These are phyloP conservation scores for Dasypolia templi DNA, from an alignment of 2,888 invertebrate species.

Conservation along the genomic window DNA sequence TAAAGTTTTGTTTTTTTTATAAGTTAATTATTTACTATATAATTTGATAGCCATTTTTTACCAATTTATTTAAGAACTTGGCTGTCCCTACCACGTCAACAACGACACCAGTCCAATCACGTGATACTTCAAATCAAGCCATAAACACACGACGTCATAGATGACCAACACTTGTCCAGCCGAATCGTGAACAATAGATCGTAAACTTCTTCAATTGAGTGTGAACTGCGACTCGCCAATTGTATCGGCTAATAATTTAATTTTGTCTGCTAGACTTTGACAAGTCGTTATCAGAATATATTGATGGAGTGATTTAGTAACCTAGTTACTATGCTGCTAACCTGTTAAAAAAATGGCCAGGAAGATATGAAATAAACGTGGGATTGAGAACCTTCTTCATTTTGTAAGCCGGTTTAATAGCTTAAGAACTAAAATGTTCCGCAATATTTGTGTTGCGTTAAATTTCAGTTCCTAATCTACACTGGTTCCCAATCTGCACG, in stretches of 20 bases:
- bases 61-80: not conserved
- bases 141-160: slow-evolving; percentile 53
- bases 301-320: not conserved
- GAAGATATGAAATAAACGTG: not conserved
- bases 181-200: slow-evolving; percentile 69
- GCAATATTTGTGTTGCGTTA: no score
- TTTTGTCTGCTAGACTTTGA: slow-evolving; percentile 31
- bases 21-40: no score
- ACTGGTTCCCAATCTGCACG: no score
- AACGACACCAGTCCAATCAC: slow-evolving; percentile 10
- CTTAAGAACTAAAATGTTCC: no score
- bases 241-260: slow-evolving; percentile 50
- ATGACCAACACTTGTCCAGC: slow-evolving; percentile 44
- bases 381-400: not conserved
- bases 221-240: slow-evolving; percentile 55
- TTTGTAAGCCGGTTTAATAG: not conserved
- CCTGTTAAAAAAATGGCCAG: not conserved
- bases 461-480: no score
- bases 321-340: slow-evolving; percentile 27
- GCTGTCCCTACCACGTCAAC: not conserved
- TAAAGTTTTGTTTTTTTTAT: not conserved
- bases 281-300: slow-evolving; percentile 26
- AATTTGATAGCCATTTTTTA: no score
- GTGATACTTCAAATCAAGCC: slow-evolving; percentile 9
- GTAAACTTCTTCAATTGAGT: slow-evolving; percentile 62